Base-by-base conservation (phyloP, 2,797 vertebrate species). In the Phrynocephalus forsythii region DNA sequence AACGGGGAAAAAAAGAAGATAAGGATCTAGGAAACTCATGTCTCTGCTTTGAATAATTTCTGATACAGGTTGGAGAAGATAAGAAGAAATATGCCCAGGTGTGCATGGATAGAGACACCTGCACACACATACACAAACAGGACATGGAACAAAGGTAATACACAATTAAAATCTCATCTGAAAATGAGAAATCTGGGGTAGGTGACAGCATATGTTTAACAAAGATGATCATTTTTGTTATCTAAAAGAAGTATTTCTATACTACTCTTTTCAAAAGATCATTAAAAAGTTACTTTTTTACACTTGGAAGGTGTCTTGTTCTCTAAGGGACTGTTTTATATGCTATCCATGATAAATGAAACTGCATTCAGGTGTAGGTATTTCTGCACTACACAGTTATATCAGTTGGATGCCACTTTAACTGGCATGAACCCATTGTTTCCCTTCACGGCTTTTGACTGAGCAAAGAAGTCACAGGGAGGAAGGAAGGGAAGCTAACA, bases 41-140 rank as follows among this genome's bases (percentile, higher is more conserved):
- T 83, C 77, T 73, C 71, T 91, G 83, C 84, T 92, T 91, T 87
- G 87, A 91, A 82, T 83, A 26, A 73, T 68, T 69, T 85, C 28
- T 0, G 72, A 16, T 88, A 3, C 84, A 77, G 84, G 88, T 83
- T 87, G 83, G 2, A 92, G 86, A 81, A 77, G 60, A 88, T 56
- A 38, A 22, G 84, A 56, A 91, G 87, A 78, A 80, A 83, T 60
- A 93, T 28, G 24, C 63, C 22, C 4, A 33, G 5, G 10, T 87
- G 50, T 26, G 26, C 15, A 67, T 28, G 24, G 30, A 22, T 3
- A 15, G 0, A 50, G 11, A 63, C 50, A 52, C 33, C 30, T 3
- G 22, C 28, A 22, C 60, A 8, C 24, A n/a, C 38, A 85, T 5
- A 16, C 67, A 60, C 20, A 78, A 84, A 83, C 9, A 6, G 67